Evolutionary conservation across 2,888 invertebrate genomes (phyloP).

Genomic region (Stenchaetothrips biformis): DNA sequence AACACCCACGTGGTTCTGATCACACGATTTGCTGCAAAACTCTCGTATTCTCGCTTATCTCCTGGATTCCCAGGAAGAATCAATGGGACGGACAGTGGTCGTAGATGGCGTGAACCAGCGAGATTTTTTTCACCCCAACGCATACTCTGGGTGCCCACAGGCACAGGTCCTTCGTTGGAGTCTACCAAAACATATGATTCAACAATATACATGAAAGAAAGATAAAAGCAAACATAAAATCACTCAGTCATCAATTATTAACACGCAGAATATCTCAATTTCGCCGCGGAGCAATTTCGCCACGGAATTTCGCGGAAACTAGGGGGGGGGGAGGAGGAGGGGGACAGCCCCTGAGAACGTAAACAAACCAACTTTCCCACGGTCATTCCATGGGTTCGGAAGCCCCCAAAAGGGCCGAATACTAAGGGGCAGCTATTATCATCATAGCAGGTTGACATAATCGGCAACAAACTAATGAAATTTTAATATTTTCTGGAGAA

Average conservation of each 20-base stretch:
- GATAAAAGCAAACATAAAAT: background rate
- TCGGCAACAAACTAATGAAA: background rate
- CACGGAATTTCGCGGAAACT: no score
- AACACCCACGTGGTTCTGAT: no score
- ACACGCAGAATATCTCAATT: background rate
- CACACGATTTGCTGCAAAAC: background rate
- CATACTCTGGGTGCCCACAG: background rate
- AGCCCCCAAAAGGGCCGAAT: background rate
- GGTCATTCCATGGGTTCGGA: background rate
- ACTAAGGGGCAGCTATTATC: background rate
- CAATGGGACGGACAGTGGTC: background rate
- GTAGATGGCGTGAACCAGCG: background rate
- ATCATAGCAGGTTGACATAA: background rate
- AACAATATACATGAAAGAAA: background rate
- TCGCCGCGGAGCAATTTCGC: background rate
- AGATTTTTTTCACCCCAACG: background rate
- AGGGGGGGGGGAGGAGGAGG: background rate
- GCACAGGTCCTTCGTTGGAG: background rate
- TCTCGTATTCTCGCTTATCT: background rate
- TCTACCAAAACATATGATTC: background rate
- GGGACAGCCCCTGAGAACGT: background rate
- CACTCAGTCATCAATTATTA: background rate
- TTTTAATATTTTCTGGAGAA: background rate
- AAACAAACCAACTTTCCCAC: conserved; percentile 7
- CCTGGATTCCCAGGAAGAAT: background rate